Conservation (phyloP, 2,888 invertebrate species). For the Acleris literana region DNA sequence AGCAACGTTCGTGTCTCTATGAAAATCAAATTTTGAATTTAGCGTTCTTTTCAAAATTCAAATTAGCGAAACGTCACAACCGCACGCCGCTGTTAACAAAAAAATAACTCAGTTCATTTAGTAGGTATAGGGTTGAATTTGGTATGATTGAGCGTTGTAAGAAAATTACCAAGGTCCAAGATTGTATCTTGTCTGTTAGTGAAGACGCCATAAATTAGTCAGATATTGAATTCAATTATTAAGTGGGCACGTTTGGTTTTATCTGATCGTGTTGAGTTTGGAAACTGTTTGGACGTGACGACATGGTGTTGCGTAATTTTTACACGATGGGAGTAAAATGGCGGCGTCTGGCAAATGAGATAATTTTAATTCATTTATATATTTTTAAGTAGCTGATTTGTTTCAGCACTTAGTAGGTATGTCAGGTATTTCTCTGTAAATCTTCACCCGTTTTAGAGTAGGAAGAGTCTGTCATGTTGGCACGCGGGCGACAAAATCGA, state of each 20-base stretch:
- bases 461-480: too few species aligned
- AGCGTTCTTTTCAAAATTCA: constrained; percentile 36
- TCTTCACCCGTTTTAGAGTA: too few species aligned
- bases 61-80: constrained; percentile 37
- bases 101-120: constrained; percentile 27
- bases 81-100: constrained; percentile 16
- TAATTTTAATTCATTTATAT: too few species aligned
- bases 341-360: neutral
- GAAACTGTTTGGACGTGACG: constrained; percentile 43
- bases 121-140: constrained; percentile 38
- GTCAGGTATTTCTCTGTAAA: too few species aligned
- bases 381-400: too few species aligned
- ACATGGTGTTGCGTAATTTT: constrained; percentile 38
- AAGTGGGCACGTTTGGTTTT: constrained; percentile 50
- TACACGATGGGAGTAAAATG: constrained; percentile 12
- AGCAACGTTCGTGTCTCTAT: constrained; percentile 14
- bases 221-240: constrained; percentile 65
- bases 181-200: constrained; percentile 54
- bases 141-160: constrained; percentile 32
- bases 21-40: constrained; percentile 41
- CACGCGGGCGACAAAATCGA: too few species aligned
- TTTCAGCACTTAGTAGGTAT: too few species aligned
- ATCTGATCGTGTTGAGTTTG: constrained; percentile 41
- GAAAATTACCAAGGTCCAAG: constrained; percentile 50
- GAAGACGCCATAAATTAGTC: constrained; percentile 65